Base-by-base conservation (phyloP, 2,113 vertebrate species). In the Oenanthe oenanthe region DNA sequence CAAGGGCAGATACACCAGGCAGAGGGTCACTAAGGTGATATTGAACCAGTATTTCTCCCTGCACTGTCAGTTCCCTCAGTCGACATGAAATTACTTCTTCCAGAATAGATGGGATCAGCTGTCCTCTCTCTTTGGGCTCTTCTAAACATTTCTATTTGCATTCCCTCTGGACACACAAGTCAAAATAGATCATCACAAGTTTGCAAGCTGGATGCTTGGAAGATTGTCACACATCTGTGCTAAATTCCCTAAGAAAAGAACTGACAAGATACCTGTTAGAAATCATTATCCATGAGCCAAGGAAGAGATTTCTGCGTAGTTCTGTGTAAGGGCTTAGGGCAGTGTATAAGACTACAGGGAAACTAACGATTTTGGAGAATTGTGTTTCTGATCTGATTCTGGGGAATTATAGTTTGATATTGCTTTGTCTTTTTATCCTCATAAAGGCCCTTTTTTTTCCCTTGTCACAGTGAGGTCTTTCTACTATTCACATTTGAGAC, bases 381-480 rank as follows among this genome's bases (percentile, higher is more conserved):
- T 77, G 8, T 34, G 15, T 19, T 93, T 82, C 87, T 91, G 92
- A 95, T 93, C 70, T 88, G 57, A 86, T 88, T 82, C 62, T 83
- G 31, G 26, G 32, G 77, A 96, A 92, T 87, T 71, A 72, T 4
- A 28, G 38, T 47, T 93, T 91, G 78, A 80, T 38, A 67, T 73
- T 94, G 76, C 15, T 88, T 88, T 93, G 40, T 76, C 72, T 95
- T 94, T 92, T 95, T 38, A 92, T 81, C 17, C 31, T 75, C 2
- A 2, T 18, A 81, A 92, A 92, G 40, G 16, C 50, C 29, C 85
- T 75, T 81, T 68, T 42, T 94, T 94, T 96, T 88, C 56, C 88
- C 58, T 74, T 95, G 48, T 50, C 25, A 57, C 43, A 75, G 48
- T 74, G 43, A 74, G 79, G 71, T 43, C 85, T 93, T 93, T 72